Base-by-base conservation (phyloP, 2,888 invertebrate species). In the Calameuta filiformis region DNA sequence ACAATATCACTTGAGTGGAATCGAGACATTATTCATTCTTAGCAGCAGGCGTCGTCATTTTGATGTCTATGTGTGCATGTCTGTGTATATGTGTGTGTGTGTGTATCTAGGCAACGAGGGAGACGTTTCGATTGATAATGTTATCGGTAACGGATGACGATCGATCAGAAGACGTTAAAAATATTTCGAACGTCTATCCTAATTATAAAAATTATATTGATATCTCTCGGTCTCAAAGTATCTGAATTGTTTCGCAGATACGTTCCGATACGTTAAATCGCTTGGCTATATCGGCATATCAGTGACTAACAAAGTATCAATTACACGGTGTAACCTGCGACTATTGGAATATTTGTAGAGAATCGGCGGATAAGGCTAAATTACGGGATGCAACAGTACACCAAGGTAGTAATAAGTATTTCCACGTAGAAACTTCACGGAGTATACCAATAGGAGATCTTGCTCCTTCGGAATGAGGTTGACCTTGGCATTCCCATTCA, bases 401-500 rank as follows among this genome's bases (percentile, higher is more conserved):
- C 23, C 56, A 23, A 56, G 9, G 2, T 56, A 56, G 56, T 2
- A 56, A 56, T 56, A 56, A 23, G 23, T 56, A 56, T 56, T 56
- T 56, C 23, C 9, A 56, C 56, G 56, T 56, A 56, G 56, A 23
- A 15, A 9, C 56, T 56, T 23, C 56, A 56, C 56, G 9, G 23
- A 56, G 56, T 56, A 56, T 56, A 56, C 34, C 71, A 71, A 71
- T 71, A 71, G 71, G 31, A 71, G 71, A 71, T 35, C 35, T 40
- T 40, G 69, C 71, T 68, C 76, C 73, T 78, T 74, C 79, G 88
- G 89, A 89, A 89, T 89, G 89, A 89, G 85, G 88, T 86, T 86
- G 89, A 87, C 89, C 89, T 87, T 88, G 89, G 89, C 87, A 88
- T 89, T 88, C 88, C 82, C 84, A 82, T 80, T 81, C 83, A 84